Evolutionary conservation across 2,797 vertebrate genomes (phyloP).

Genomic region (Neosalanx taihuensis): DNA sequence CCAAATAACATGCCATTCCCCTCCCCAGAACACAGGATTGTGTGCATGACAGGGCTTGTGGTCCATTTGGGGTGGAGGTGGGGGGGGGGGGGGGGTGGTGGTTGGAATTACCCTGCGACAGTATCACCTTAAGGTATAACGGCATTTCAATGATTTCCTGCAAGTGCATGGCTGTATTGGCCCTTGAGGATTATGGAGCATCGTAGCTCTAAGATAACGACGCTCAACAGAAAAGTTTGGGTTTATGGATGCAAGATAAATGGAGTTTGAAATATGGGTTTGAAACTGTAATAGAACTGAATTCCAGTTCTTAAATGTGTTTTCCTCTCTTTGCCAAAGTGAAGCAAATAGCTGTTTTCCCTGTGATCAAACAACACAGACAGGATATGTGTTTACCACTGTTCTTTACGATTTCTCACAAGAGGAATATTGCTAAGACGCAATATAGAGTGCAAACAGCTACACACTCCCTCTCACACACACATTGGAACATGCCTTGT

Average conservation of each 20-base stretch:
- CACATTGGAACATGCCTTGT: conserved; percentile 38
- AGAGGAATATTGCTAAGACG: conserved; percentile 25
- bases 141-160: conserved; percentile 32
- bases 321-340: conserved; percentile 32
- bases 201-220: not conserved
- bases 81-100: too few relatives aligned
- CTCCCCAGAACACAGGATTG: conserved; percentile 36
- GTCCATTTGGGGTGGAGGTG: conserved; percentile 40
- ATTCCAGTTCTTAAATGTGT: conserved; percentile 1
- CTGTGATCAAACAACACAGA: conserved; percentile 50
- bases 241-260: conserved; percentile 6
- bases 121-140: conserved; percentile 25
- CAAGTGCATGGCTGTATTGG: not conserved
- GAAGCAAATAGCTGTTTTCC: conserved; percentile 43
- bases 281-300: conserved; percentile 2
- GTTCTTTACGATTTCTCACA: conserved; percentile 25
- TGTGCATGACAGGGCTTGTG: conserved; percentile 48
- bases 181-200: not conserved
- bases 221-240: not conserved
- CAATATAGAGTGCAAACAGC: conserved; percentile 17
- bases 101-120: conserved; percentile 11
- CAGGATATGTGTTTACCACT: conserved; percentile 19
- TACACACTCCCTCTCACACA: conserved; percentile 17
- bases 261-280: conserved; percentile 15
- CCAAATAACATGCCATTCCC: conserved; percentile 73